A percentile compares a stretch with the other conserved stretches of the same genome.
Evolutionary conservation across 2,888 invertebrate species (phyloP).

Genomic region (Panzeria rudis): DNA sequence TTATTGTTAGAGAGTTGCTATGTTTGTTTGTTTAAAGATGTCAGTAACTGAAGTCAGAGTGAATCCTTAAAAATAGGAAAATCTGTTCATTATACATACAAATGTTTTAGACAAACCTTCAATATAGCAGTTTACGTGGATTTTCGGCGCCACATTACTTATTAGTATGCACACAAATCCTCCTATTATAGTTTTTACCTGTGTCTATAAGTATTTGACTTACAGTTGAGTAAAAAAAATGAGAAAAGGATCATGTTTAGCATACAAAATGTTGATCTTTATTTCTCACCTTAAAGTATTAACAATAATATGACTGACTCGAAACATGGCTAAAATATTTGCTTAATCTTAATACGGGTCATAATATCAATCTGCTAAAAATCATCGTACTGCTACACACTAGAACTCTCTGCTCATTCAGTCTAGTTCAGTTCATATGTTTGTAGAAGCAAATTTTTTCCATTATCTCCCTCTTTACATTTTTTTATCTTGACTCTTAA

Average conservation of each 20-base stretch:
- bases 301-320: slow-evolving; percentile 31
- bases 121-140: slow-evolving; percentile 79
- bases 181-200: slow-evolving; percentile 38
- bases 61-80: slow-evolving; percentile 65
- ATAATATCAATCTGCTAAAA: slow-evolving; percentile 13
- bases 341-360: slow-evolving; percentile 62
- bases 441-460: background rate
- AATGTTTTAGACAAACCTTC: slow-evolving; percentile 11
- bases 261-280: slow-evolving; percentile 72
- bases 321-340: slow-evolving; percentile 45
- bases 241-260: slow-evolving; percentile 69
- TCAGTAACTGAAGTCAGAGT: background rate
- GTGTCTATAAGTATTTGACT: background rate
- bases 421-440: background rate
- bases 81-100: slow-evolving; percentile 74
- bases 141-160: slow-evolving; percentile 79
- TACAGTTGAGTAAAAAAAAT: background rate
- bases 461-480: background rate
- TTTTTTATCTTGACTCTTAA: slow-evolving; percentile 10
- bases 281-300: slow-evolving; percentile 69
- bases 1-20: no score
- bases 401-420: slow-evolving; percentile 21
- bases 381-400: background rate
- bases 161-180: slow-evolving; percentile 42
- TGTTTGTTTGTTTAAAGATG: slow-evolving; percentile 39